Percentiles rank a stretch among this genome's conserved stretches.
Conservation (phyloP, 2,113 vertebrate genomes). For the Madoqua kirkii region DNA sequence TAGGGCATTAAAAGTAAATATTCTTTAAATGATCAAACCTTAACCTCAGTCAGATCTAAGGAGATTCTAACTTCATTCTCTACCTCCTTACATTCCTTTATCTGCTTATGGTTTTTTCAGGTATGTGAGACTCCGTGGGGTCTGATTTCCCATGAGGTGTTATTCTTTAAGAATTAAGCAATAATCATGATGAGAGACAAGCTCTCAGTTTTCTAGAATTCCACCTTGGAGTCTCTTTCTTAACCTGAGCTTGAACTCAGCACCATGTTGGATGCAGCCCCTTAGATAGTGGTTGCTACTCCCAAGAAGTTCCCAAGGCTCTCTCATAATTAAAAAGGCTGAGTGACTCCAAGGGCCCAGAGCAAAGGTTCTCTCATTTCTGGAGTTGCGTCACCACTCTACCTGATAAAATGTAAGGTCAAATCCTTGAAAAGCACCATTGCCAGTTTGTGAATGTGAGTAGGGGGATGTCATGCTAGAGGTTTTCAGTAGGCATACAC, state of each 20-base stretch:
- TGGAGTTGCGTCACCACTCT: background rate
- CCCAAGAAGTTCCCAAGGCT: background rate
- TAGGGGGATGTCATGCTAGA: background rate
- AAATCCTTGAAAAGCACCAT: background rate
- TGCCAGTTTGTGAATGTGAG: background rate
- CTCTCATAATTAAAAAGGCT: background rate
- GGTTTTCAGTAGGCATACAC: background rate
- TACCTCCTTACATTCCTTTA: background rate
- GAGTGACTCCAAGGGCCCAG: background rate
- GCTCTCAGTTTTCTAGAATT: background rate
- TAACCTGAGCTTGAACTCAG: background rate
- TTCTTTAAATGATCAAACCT: background rate
- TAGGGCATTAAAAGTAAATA: background rate
- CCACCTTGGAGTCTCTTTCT: background rate
- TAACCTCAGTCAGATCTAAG: constrained; percentile 5
- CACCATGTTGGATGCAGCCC: background rate
- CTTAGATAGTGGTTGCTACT: background rate
- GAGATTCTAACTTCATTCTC: background rate
- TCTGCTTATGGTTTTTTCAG: background rate
- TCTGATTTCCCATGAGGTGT: background rate
- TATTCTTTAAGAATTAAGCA: background rate
- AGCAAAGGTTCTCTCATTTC: background rate
- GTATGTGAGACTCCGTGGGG: background rate
- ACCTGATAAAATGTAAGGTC: background rate
- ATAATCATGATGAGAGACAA: background rate